Evolutionary conservation across 2,888 invertebrate species (phyloP).

Genomic region (Onchidella celtica): DNA sequence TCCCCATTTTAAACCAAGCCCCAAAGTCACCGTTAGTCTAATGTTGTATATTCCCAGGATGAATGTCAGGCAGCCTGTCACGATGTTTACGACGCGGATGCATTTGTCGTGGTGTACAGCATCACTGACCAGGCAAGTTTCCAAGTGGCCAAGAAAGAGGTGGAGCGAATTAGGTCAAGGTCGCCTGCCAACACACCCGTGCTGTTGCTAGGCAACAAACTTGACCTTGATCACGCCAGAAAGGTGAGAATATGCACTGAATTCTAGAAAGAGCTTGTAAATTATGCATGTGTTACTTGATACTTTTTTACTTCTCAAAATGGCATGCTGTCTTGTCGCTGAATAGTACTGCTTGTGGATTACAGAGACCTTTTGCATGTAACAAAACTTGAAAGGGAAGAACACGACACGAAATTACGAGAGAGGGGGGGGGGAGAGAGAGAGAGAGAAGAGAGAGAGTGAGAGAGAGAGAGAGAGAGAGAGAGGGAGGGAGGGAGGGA

Average conservation of each 20-base stretch:
- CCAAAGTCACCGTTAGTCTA: too few relatives aligned
- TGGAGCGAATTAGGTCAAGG: constrained; percentile 77
- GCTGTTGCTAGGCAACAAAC: constrained; percentile 89
- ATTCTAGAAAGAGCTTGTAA: too few relatives aligned
- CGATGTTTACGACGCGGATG: constrained; percentile 84
- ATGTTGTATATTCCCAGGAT: too few relatives aligned
- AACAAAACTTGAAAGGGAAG: neutral
- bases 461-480: constrained; percentile 2
- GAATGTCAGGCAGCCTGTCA: constrained; percentile 44
- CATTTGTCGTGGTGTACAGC: constrained; percentile 90
- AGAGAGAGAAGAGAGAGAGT: neutral
- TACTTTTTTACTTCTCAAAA: too few relatives aligned
- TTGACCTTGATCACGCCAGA: constrained; percentile 83
- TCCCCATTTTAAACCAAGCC: too few relatives aligned
- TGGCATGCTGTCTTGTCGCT: too few relatives aligned
- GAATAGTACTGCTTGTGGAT: too few relatives aligned
- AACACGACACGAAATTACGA: neutral
- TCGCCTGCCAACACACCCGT: constrained; percentile 81
- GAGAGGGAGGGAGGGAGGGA: neutral
- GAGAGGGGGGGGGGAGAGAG: constrained; percentile 2
- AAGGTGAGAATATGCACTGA: too few relatives aligned
- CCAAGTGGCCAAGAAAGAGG: constrained; percentile 79
- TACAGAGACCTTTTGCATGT: too few relatives aligned
- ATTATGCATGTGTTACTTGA: too few relatives aligned
- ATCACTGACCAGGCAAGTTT: constrained; percentile 89